phyloP scores from a whole-genome alignment of 2,888 invertebrate genomes.

The Mycalesis mineus region DNA sequence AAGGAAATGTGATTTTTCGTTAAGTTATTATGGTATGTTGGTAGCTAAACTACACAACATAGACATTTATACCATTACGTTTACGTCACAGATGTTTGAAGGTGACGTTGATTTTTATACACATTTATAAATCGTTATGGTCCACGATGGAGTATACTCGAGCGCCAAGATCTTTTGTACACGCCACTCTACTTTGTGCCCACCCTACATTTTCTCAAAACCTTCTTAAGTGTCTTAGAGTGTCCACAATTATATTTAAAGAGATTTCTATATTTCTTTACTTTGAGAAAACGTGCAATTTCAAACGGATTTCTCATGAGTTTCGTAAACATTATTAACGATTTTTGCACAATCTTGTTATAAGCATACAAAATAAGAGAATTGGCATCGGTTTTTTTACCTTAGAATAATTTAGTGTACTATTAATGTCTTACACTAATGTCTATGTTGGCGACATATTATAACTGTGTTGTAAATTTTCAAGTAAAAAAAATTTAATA shows the following conservation, averaged over 20 bases:
- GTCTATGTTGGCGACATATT: too few species aligned
- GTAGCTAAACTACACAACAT: too few species aligned
- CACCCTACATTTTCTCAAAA: constrained; percentile 1
- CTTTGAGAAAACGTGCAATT: neutral
- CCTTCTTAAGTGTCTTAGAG: neutral
- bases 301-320: neutral
- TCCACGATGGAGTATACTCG: neutral
- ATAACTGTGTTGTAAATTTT: too few species aligned
- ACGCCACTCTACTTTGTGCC: neutral
- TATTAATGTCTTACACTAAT: too few species aligned
- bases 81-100: neutral
- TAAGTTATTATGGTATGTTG: too few species aligned
- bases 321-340: neutral
- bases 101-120: neutral
- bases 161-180: neutral
- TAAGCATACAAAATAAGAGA: too few species aligned
- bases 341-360: too few species aligned
- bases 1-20: too few species aligned
- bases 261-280: neutral
- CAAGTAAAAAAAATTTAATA: too few species aligned
- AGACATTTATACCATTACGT: too few species aligned
- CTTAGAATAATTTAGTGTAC: too few species aligned
- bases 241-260: constrained; percentile 1
- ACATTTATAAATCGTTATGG: neutral
- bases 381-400: too few species aligned